Conservation (phyloP, 23 tunicate genomes). For the Halocynthia aurantium region DNA sequence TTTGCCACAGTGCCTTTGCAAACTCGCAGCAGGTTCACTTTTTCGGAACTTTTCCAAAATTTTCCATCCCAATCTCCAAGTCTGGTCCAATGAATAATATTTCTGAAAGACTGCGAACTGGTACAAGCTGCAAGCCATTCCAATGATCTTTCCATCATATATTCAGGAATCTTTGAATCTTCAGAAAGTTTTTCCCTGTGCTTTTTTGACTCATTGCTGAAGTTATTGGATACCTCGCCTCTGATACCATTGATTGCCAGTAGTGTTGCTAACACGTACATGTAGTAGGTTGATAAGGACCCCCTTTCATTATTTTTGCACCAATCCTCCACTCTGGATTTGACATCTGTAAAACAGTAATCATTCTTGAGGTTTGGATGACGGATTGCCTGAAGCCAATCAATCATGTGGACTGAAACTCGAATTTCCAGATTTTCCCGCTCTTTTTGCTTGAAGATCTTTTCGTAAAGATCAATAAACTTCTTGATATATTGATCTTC, state of each 20-base stretch:
- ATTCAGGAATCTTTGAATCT: neutral
- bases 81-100: constrained; percentile 2
- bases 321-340: constrained; percentile 35
- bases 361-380: neutral
- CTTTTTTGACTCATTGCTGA: constrained; percentile 2
- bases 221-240: constrained; percentile 1
- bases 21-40: constrained; percentile 7
- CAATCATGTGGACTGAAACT: constrained; percentile 31
- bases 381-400: constrained; percentile 66
- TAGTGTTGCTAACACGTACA: constrained; percentile 28
- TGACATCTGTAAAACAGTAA: constrained; percentile 24
- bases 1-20: constrained; percentile 43
- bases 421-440: neutral
- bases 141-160: neutral
- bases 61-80: constrained; percentile 42
- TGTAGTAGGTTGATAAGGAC: constrained; percentile 46
- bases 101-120: constrained; percentile 20
- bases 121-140: constrained; percentile 27
- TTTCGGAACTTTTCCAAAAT: constrained; percentile 30
- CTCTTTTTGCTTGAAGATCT: neutral
- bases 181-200: neutral
- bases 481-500: too few species aligned
- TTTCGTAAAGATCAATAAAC: too few species aligned
- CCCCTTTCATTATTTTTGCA: constrained; percentile 31
- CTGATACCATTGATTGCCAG: constrained; percentile 29